Percentiles rank a stretch among this genome's conserved stretches.
Conservation (phyloP, 2,797 vertebrate species). For the Clarias pachynema region DNA sequence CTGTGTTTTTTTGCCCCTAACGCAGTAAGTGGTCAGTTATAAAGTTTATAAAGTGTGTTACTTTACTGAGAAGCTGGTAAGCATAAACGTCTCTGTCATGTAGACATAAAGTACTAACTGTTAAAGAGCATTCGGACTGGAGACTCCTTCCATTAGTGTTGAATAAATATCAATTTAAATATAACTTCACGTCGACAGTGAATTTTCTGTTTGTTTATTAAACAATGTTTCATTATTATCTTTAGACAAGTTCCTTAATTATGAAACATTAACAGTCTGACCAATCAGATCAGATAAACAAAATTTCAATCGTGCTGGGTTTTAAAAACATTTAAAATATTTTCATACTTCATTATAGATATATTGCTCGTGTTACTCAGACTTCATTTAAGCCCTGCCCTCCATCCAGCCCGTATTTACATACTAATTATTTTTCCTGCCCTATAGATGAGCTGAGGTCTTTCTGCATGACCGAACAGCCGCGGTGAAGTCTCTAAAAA, state of each 20-base stretch:
- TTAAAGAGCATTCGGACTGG: background rate
- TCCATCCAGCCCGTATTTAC: slow-evolving; percentile 48
- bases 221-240: background rate
- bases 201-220: background rate
- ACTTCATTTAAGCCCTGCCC: background rate
- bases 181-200: background rate
- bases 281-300: background rate
- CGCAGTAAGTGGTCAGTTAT: no score
- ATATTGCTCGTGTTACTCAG: background rate
- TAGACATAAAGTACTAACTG: background rate
- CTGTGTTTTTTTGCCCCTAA: no score
- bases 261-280: background rate
- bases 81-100: background rate
- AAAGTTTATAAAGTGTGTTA: no score
- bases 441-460: slow-evolving; percentile 35
- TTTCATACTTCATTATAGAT: background rate
- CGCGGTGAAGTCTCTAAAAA: slow-evolving; percentile 33
- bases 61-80: background rate
- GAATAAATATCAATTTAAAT: background rate
- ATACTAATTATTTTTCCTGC: slow-evolving; percentile 52
- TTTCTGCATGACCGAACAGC: slow-evolving; percentile 49
- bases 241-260: background rate
- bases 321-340: background rate
- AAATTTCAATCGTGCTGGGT: background rate
- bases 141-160: background rate